These are phyloP conservation scores for Alces alces DNA, from an alignment of 2,113 vertebrate species.

Conservation along the genomic window DNA sequence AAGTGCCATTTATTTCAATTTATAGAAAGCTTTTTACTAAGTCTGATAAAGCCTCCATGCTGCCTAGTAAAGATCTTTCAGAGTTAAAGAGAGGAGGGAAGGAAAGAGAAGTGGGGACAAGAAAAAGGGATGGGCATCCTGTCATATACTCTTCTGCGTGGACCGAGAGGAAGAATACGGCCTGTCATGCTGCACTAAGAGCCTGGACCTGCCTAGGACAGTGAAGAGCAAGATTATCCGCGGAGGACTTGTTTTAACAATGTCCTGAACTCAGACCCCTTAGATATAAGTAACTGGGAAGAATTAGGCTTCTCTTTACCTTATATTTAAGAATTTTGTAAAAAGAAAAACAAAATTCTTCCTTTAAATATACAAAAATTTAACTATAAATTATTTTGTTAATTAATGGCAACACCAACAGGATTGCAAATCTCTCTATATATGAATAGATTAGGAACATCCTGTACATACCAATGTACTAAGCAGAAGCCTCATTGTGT, in stretches of 20 bases:
- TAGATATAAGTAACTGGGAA: background rate
- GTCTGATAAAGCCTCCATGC: background rate
- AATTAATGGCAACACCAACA: background rate
- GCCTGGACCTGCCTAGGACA: background rate
- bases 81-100: background rate
- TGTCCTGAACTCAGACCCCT: background rate
- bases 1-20: background rate
- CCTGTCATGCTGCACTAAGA: background rate
- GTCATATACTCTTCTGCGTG: background rate
- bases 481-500: background rate
- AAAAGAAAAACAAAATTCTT: background rate
- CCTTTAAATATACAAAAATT: background rate
- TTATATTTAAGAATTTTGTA: background rate
- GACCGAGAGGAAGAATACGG: background rate
- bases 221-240: background rate
- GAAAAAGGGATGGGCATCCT: fast-evolving
- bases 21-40: background rate
- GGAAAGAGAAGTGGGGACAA: fast-evolving
- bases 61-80: background rate
- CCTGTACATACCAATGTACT: background rate
- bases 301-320: background rate
- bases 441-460: background rate
- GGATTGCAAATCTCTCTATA: background rate
- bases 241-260: background rate
- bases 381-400: background rate